A percentile compares a stretch with the other conserved stretches of the same genome.
These are phyloP conservation scores for Austrolebias charrua DNA, from an alignment of 2,797 vertebrate species.

Conservation along the genomic window DNA sequence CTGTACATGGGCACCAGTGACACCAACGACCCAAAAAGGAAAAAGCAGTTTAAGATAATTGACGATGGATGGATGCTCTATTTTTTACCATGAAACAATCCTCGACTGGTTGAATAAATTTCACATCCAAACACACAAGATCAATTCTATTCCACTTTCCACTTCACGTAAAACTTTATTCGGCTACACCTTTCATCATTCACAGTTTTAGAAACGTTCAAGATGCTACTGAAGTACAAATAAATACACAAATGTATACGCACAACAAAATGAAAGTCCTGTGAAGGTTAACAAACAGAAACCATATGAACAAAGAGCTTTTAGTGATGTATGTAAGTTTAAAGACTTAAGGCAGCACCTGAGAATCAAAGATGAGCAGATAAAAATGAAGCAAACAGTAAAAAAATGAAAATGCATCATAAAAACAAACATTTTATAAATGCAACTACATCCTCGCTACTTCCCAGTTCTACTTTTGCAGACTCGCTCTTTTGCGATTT, in stretches of 20 bases:
- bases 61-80: no score
- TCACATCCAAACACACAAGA: constrained; percentile 4
- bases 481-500: no score
- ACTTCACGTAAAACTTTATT: constrained; percentile 59
- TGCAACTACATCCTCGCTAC: no score
- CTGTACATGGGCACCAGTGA: no score
- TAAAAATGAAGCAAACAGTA: neutral
- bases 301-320: constrained; percentile 11
- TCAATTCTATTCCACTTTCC: neutral
- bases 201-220: constrained; percentile 47
- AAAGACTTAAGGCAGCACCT: constrained; percentile 72
- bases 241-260: constrained; percentile 46
- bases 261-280: constrained; percentile 14
- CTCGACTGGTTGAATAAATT: constrained; percentile 2
- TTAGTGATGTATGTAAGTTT: constrained; percentile 42
- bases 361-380: constrained; percentile 46
- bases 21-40: no score
- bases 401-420: neutral
- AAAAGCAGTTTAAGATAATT: no score
- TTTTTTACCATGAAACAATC: neutral
- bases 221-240: constrained; percentile 27
- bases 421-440: neutral
- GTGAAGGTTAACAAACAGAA: constrained; percentile 25
- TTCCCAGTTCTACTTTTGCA: no score
- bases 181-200: constrained; percentile 18